Evolutionary conservation across 1,140 invertebrate species (phyloP).

Genomic region (Dendrolimus kikuchii): DNA sequence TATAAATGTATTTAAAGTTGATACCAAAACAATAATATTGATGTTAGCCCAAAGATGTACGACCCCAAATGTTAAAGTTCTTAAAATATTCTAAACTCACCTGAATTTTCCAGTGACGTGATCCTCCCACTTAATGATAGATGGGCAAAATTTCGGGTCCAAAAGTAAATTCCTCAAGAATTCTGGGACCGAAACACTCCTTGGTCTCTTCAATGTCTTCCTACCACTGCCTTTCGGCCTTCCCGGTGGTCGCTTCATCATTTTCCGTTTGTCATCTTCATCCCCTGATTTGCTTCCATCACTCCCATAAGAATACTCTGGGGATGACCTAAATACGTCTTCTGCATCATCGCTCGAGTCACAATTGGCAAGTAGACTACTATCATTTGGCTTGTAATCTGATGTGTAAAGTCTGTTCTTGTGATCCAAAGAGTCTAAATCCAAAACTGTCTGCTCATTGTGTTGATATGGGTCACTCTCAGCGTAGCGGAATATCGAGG

Average conservation of each 20-base stretch:
- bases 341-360: slow-evolving; percentile 57
- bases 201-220: slow-evolving; percentile 75
- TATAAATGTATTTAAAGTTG: no score
- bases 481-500: slow-evolving; percentile 48
- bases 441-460: slow-evolving; percentile 45
- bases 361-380: slow-evolving; percentile 24
- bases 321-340: slow-evolving; percentile 44
- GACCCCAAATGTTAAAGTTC: neutral
- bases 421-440: slow-evolving; percentile 45
- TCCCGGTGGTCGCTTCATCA: slow-evolving; percentile 57
- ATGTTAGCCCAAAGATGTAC: neutral
- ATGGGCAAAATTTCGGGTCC: slow-evolving; percentile 83
- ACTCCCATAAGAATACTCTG: slow-evolving; percentile 48
- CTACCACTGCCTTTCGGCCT: slow-evolving; percentile 66
- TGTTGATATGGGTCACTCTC: slow-evolving; percentile 39
- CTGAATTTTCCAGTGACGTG: slow-evolving; percentile 86
- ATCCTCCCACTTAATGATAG: slow-evolving; percentile 91
- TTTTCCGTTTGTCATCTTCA: slow-evolving; percentile 52
- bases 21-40: no score
- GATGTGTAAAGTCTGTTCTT: slow-evolving; percentile 34
- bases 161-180: slow-evolving; percentile 87
- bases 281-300: slow-evolving; percentile 57
- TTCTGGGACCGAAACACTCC: slow-evolving; percentile 80
- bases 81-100: slow-evolving; percentile 32
- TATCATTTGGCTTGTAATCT: slow-evolving; percentile 45